phyloP scores from a whole-genome alignment of 2,888 invertebrate species.

The Yponomeuta evonymella region DNA sequence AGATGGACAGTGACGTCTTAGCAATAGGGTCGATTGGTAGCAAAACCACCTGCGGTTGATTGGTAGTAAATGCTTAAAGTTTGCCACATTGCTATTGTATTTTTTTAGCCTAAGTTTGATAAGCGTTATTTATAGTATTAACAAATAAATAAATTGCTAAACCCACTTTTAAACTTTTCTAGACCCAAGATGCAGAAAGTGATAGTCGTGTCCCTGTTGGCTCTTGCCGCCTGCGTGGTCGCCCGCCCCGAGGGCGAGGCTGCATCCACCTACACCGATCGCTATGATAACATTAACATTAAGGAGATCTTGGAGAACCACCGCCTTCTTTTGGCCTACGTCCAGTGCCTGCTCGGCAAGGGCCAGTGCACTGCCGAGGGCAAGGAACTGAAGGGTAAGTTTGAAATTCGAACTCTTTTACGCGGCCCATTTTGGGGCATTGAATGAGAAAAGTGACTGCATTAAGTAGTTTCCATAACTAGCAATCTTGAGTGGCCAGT shows the following conservation, averaged over 20 bases:
- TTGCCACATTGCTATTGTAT: too few relatives aligned
- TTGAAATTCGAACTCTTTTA: not conserved
- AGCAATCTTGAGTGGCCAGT: too few relatives aligned
- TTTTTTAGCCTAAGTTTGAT: too few relatives aligned
- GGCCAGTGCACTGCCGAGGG: slow-evolving; percentile 78
- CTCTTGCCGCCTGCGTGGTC: slow-evolving; percentile 33
- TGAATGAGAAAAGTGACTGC: too few relatives aligned
- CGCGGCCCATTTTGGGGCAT: not conserved
- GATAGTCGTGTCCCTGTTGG: slow-evolving; percentile 38
- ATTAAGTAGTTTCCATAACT: too few relatives aligned
- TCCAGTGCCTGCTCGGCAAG: slow-evolving; percentile 75
- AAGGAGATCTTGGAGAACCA: slow-evolving; percentile 77
- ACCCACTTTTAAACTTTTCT: slow-evolving; percentile 14
- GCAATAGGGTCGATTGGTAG: too few relatives aligned
- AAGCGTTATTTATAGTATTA: too few relatives aligned
- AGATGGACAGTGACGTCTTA: too few relatives aligned
- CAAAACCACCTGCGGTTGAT: too few relatives aligned
- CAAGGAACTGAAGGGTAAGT: slow-evolving; percentile 81
- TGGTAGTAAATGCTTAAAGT: too few relatives aligned
- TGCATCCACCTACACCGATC: slow-evolving; percentile 61
- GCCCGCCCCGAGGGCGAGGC: slow-evolving; percentile 34
- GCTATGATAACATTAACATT: slow-evolving; percentile 78
- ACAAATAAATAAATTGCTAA: not conserved
- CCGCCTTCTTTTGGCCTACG: slow-evolving; percentile 76
- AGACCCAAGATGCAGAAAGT: slow-evolving; percentile 33